phyloP scores from a whole-genome alignment of 2,113 vertebrate genomes.

The Nerophis lumbriciformis region DNA sequence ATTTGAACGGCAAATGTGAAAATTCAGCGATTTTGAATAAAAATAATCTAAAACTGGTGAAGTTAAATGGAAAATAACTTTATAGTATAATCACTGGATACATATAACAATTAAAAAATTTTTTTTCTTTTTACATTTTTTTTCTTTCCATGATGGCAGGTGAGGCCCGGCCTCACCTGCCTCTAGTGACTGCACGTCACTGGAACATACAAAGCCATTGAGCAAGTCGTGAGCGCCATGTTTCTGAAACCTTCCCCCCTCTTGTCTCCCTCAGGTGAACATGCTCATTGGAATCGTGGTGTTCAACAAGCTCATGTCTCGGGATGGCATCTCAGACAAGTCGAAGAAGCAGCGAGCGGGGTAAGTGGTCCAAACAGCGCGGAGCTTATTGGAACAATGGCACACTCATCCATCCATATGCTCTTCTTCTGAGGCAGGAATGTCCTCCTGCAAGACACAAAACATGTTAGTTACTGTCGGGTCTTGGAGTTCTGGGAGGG shows the following conservation, averaged over 20 bases:
- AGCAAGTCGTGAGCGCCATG: not conserved
- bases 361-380: slow-evolving; percentile 72
- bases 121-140: too few species aligned
- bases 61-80: too few species aligned
- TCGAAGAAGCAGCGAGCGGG: slow-evolving; percentile 98
- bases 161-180: too few species aligned
- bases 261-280: slow-evolving; percentile 80
- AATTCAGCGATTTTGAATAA: too few species aligned
- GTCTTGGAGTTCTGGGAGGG: slow-evolving; percentile 8
- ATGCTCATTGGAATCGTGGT: slow-evolving; percentile 98
- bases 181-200: too few species aligned
- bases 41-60: too few species aligned
- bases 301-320: slow-evolving; percentile 98
- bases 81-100: too few species aligned
- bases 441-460: slow-evolving; percentile 10
- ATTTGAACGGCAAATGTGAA: too few species aligned
- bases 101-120: too few species aligned
- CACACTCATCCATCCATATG: slow-evolving; percentile 4
- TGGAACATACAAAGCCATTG: not conserved
- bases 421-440: slow-evolving; percentile 1
- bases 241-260: slow-evolving; percentile 12
- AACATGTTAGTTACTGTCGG: slow-evolving; percentile 36
- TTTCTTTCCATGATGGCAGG: too few species aligned
- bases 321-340: slow-evolving; percentile 97
- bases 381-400: not conserved